Base-by-base conservation (phyloP, 1,140 invertebrate genomes). In the Drosophila triauraria region DNA sequence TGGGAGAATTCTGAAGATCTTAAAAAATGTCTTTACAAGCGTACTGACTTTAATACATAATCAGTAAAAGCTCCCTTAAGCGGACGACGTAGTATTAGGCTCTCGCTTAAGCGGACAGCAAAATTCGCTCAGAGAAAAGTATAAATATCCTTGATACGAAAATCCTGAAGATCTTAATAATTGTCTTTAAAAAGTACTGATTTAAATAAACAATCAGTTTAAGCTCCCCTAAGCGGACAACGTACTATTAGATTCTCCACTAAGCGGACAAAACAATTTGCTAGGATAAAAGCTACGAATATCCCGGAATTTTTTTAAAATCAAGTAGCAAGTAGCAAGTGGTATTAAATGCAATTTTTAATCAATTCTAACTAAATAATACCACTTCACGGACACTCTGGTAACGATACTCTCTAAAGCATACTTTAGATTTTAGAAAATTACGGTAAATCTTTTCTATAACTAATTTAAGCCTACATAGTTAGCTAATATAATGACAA, bases 321-420 rank as follows among this genome's bases (percentile, higher is more conserved):
- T n/a, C n/a, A n/a, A n/a, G n/a, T n/a, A n/a, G n/a, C n/a, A n/a
- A n/a, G n/a, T n/a, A n/a, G 13, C 15, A 2, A 3, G 3, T 10
- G 0, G 6, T 8, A 9, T 4, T 15, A 1, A 25, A 15, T 25
- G 1, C 0, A 27, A 0, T 1, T 9, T n/a, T 30, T 6, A 7
- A 30, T 30, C 0, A 38, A 13, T 12, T 32, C 30, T 7, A 32
- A 9, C 8, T 10, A 5, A 27, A 27, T 27, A 50, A 27, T 30
- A 27, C 13, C 23, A 1, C 9, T 1, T 2, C 9, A 0, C 23
- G 15, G 12, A 8, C 1, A 25, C 13, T 48, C 13, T 48, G 1
- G 27, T 30, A 30, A 30, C 6, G 27, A 1, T 6, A 6, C 27
- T 30, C 27, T 2, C 10, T 27, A 15, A 40, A 40, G 13, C 4